Evolutionary conservation across 2,888 invertebrate genomes (phyloP), one percentile per base, ranked within the genome.

Genomic region (Drosophila anomelani): DNA sequence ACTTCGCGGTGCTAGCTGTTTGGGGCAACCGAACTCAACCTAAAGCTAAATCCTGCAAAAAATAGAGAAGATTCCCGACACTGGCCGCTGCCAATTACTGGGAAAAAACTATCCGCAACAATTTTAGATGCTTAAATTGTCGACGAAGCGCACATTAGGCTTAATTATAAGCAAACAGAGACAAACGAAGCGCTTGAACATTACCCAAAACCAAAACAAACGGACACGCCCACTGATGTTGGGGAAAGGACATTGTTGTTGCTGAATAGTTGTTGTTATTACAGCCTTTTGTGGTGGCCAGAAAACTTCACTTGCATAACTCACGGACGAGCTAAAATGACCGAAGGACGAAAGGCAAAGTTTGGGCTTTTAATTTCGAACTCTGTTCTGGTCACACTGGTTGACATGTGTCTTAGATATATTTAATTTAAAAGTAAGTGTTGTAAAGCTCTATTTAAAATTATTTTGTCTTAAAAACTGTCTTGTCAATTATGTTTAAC

Each of bases 81-180:
- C 60, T 47, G 57, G 32, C 34, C 49, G n/a, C 49, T 51, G 61
- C 64, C 67, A 64, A 64, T 67, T 67, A 54, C 64, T 34, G 32
- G 26, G 13, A 41, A 68, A 57, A 69, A 75, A 69, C 49, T 46
- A 56, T 46, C 39, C 43, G 34, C 55, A 63, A 56, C 59, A 69
- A 63, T 59, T 56, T 63, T 58, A 23, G 54, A 58, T 63, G 60
- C 61, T 72, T 59, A 59, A 72, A 73, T 64, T 72, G 64, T 72
- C 53, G 69, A 63, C 69, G 68, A 59, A 68, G 77, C 62, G 62
- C 47, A 59, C 77, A 77, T 77, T 74, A 73, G 74, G 77, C 77
- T 77, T 77, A 77, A 77, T 77, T 77, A 77, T 77, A 77, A 60
- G 70, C 77, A 77, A 74, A 74, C 73, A 60, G 68, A 41, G 47